A percentile compares a stretch with the other conserved stretches of the same genome.
Evolutionary conservation across 2,888 invertebrate species (phyloP).

Genomic region (Mantis religiosa): DNA sequence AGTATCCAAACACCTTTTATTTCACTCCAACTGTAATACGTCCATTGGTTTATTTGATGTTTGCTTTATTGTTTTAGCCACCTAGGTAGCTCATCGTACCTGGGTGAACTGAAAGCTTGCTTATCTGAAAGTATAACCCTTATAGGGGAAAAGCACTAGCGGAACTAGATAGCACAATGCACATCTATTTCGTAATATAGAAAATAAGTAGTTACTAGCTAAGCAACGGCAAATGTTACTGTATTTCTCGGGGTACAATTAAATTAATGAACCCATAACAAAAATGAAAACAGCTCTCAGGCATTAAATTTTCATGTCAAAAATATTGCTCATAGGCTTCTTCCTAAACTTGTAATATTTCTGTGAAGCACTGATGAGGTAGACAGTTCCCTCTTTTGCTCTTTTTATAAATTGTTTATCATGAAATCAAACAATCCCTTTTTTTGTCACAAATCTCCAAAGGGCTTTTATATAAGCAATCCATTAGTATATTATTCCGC

Average conservation of each 20-base stretch:
- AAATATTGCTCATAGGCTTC: not conserved
- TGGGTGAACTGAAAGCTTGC: too few relatives aligned
- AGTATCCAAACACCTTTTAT: too few relatives aligned
- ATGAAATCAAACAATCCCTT: too few relatives aligned
- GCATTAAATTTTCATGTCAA: not conserved
- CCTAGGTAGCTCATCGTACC: too few relatives aligned
- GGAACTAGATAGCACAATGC: too few relatives aligned
- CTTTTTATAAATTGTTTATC: not conserved
- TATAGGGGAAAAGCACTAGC: too few relatives aligned
- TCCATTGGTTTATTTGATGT: too few relatives aligned
- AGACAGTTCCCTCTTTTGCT: not conserved
- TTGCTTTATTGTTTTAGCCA: too few relatives aligned
- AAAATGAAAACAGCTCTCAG: not conserved
- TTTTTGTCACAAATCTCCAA: not conserved
- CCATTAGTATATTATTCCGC: not conserved
- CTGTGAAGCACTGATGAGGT: not conserved
- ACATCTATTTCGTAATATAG: too few relatives aligned
- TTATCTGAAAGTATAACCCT: too few relatives aligned
- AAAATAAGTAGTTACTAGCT: too few relatives aligned
- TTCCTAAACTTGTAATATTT: not conserved
- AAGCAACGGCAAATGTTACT: not conserved
- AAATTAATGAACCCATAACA: not conserved
- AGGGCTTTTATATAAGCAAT: not conserved
- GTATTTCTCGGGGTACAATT: not conserved
- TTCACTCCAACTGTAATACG: too few relatives aligned